Percentiles rank a stretch among this genome's conserved stretches.
These are phyloP conservation scores for Biston betularia DNA, from an alignment of 2,888 invertebrate species.

Conservation along the genomic window DNA sequence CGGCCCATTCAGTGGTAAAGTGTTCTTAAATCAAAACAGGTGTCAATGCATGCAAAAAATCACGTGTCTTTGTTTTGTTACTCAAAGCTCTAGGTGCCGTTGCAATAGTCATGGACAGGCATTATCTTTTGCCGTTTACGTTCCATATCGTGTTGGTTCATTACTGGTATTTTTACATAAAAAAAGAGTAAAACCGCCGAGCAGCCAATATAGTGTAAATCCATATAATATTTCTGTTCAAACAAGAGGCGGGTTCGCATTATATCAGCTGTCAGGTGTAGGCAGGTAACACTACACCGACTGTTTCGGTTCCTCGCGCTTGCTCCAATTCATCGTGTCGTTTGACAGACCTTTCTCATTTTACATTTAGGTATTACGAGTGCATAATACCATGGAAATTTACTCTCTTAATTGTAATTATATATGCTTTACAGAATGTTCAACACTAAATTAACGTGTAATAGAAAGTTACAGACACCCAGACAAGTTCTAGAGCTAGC, in stretches of 20 bases:
- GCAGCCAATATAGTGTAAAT: slow-evolving; percentile 1
- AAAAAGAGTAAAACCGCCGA: neutral
- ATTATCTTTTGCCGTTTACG: too few species aligned
- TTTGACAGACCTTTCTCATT: slow-evolving; percentile 83
- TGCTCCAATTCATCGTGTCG: slow-evolving; percentile 80
- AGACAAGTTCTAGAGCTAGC: slow-evolving; percentile 51
- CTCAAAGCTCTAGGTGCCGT: too few species aligned
- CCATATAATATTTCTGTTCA: slow-evolving; percentile 66
- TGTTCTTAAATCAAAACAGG: too few species aligned
- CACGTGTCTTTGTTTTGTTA: too few species aligned
- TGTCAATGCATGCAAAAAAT: too few species aligned
- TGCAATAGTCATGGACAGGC: too few species aligned
- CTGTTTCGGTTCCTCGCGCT: slow-evolving; percentile 79
- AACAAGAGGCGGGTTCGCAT: slow-evolving; percentile 66
- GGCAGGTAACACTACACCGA: slow-evolving; percentile 68
- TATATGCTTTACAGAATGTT: slow-evolving; percentile 37
- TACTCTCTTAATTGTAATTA: slow-evolving; percentile 39
- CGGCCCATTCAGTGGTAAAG: too few species aligned
- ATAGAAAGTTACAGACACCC: slow-evolving; percentile 55
- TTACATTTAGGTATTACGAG: slow-evolving; percentile 62
- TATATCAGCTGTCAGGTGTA: slow-evolving; percentile 77
- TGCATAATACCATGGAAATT: slow-evolving; percentile 49
- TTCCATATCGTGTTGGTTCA: too few species aligned
- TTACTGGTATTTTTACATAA: too few species aligned
- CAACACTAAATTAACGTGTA: slow-evolving; percentile 44